A percentile compares a stretch with the other conserved stretches of the same genome.
Conservation (phyloP, 2,888 invertebrate genomes). For the Amorpha juglandis region DNA sequence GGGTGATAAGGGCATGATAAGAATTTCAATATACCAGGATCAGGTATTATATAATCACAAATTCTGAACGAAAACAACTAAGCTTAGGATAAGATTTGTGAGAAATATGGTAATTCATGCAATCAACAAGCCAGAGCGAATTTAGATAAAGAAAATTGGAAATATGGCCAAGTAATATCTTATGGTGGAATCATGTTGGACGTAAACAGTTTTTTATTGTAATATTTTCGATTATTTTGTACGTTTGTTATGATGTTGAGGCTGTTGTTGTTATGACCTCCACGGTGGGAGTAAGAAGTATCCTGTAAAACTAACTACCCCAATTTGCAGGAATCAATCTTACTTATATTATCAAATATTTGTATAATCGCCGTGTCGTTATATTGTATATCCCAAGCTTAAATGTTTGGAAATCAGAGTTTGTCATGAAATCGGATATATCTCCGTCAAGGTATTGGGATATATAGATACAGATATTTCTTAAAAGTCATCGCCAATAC, state of each 20-base stretch:
- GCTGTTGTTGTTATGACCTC: too few species aligned
- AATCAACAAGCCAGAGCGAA: constrained; percentile 34
- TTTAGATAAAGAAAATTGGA: constrained; percentile 25
- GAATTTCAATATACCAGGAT: constrained; percentile 12
- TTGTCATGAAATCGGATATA: too few species aligned
- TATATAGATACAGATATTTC: too few species aligned
- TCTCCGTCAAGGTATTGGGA: too few species aligned
- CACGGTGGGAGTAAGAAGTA: too few species aligned
- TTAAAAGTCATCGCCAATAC: too few species aligned
- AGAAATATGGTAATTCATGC: constrained; percentile 48
- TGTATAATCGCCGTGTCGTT: too few species aligned
- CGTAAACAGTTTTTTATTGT: constrained; percentile 1
- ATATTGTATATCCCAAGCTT: too few species aligned
- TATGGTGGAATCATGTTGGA: constrained; percentile 15
- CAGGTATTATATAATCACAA: constrained; percentile 22
- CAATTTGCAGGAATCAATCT: too few species aligned
- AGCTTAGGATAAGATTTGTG: constrained; percentile 13
- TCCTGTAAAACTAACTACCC: too few species aligned
- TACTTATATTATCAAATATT: too few species aligned
- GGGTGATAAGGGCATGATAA: constrained; percentile 1
- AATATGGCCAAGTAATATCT: constrained; percentile 15
- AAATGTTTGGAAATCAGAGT: too few species aligned
- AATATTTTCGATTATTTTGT: neutral
- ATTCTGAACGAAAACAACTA: constrained; percentile 32
- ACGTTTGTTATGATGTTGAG: neutral